phyloP scores from a whole-genome alignment of 2,797 vertebrate genomes.

The Sebastiscus tertius region DNA sequence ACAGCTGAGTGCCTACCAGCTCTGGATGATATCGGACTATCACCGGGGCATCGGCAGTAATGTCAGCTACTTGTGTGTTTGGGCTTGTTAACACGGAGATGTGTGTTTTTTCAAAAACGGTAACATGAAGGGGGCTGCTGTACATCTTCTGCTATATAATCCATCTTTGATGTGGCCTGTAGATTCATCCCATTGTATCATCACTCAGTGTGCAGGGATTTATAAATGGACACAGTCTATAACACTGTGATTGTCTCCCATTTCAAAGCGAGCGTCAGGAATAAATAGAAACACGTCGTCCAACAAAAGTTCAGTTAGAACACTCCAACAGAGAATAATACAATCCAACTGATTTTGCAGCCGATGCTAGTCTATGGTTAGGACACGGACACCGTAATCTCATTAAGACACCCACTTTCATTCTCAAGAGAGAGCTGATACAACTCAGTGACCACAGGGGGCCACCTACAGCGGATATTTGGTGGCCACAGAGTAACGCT shows the following conservation, averaged over 20 bases:
- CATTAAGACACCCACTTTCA: no score
- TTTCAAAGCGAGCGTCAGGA: not conserved
- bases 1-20: not conserved
- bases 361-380: no score
- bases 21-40: slow-evolving; percentile 1
- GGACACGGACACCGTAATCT: no score
- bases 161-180: not conserved
- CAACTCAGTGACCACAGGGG: no score
- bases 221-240: not conserved
- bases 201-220: not conserved
- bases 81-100: not conserved
- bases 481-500: no score
- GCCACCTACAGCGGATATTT: no score
- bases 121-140: not conserved
- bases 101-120: not conserved
- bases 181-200: not conserved
- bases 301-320: no score
- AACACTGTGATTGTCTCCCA: not conserved
- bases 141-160: not conserved
- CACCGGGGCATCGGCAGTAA: not conserved
- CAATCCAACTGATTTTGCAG: no score
- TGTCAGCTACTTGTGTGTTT: not conserved
- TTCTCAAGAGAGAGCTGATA: not conserved
- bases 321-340: no score
- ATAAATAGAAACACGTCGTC: no score